Evolutionary conservation across 2,888 invertebrate species (phyloP).

Genomic region (Thymelicus acteon): DNA sequence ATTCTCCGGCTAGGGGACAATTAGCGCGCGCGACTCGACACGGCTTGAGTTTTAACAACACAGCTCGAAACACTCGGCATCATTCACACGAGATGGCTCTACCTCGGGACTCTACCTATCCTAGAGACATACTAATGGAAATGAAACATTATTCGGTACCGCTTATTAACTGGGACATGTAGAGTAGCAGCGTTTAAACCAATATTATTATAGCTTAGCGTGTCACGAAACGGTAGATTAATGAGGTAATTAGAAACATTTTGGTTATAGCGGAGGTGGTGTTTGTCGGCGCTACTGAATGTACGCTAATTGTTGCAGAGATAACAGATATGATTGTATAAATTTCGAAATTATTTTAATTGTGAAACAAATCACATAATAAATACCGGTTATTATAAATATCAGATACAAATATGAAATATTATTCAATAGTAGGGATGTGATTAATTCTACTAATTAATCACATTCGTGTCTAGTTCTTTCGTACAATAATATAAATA

Average conservation of each 20-base stretch:
- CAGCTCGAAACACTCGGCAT: slow-evolving; percentile 72
- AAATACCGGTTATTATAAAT: too few relatives aligned
- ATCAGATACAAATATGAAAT: too few relatives aligned
- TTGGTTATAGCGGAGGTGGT: slow-evolving; percentile 20
- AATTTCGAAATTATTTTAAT: background rate
- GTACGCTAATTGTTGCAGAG: slow-evolving; percentile 15
- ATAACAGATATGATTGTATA: slow-evolving; percentile 3
- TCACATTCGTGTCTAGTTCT: too few relatives aligned
- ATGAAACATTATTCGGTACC: slow-evolving; percentile 51
- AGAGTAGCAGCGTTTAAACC: slow-evolving; percentile 4
- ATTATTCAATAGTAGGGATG: too few relatives aligned
- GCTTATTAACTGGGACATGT: slow-evolving; percentile 19
- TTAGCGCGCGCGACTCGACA: slow-evolving; percentile 82
- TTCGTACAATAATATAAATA: too few relatives aligned
- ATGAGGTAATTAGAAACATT: slow-evolving; percentile 31
- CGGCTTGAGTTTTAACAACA: slow-evolving; percentile 84
- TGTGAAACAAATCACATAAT: too few relatives aligned
- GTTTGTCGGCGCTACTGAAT: slow-evolving; percentile 7
- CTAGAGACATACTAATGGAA: slow-evolving; percentile 60
- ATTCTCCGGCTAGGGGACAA: slow-evolving; percentile 73
- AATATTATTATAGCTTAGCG: slow-evolving; percentile 19
- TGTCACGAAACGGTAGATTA: slow-evolving; percentile 24
- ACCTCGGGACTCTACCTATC: slow-evolving; percentile 61
- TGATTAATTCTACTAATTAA: too few relatives aligned
- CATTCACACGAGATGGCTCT: slow-evolving; percentile 71